Base-by-base conservation (phyloP, 2,888 invertebrate species). In the Chrysodeixis includens region DNA sequence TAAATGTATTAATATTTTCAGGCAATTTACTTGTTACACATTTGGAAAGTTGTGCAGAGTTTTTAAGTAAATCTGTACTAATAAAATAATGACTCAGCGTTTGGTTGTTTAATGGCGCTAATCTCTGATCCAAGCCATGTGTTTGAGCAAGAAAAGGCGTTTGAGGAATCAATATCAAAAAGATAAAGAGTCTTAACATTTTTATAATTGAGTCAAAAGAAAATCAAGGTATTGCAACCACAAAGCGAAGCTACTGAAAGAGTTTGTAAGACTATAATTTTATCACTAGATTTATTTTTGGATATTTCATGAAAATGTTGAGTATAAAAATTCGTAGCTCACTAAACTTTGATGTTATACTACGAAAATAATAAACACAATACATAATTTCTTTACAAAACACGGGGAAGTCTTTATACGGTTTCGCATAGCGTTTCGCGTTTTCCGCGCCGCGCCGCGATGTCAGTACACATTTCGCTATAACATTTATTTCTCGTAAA, bases 401-500 rank as follows among this genome's bases (percentile, higher is more conserved):
- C 69, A 74, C 69, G 49, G 62, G 68, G 59, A 72, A 52, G 74
- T 68, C 69, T 68, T 72, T 62, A 51, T 32, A 69, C n/a, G 69
- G 62, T 66, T 65, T 59, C 78, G 78, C 52, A 14, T 76, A 66
- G 62, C 63, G 56, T 71, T 40, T n/a, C 40, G 5, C 40, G n/a
- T 72, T 76, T 64, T 55, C 65, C 68, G 62, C 69, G 61, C 65
- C 68, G 62, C 69, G 61, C 56, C 61, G 68, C 65, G 77, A 53
- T 64, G 59, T 30, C 65, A 62, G 62, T 59, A 78, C 60, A 74
- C 75, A 67, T 72, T 74, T 60, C 46, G 65, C 69, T 70, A 80
- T 78, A 78, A 79, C 74, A 74, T 80, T 79, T 76, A 74, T 76
- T 78, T 74, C 80, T 76, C 78, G 76, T 80, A 76, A 80, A 80